Conservation (phyloP, 1,140 invertebrate species). For the Neodiprion virginianus region DNA sequence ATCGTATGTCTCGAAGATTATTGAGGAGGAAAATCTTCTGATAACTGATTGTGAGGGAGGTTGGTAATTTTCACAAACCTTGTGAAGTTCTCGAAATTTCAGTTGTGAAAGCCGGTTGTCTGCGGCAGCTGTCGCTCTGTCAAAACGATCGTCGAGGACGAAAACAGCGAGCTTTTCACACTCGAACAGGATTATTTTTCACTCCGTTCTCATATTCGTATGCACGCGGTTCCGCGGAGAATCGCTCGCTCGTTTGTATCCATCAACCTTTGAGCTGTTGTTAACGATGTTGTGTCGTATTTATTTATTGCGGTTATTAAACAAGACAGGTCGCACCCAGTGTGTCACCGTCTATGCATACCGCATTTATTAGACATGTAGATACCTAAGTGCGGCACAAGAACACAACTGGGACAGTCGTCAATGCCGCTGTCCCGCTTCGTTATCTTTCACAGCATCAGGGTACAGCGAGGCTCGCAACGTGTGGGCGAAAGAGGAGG, state of each 20-base stretch:
- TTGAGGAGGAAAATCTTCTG: too few species aligned
- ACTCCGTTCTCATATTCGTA: background rate
- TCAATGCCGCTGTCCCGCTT: background rate
- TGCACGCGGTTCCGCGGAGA: background rate
- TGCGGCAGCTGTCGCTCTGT: too few species aligned
- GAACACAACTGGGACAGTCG: background rate
- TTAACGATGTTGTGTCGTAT: background rate
- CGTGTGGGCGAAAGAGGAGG: too few species aligned
- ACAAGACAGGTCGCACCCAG: background rate
- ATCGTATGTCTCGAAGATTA: too few species aligned
- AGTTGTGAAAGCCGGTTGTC: too few species aligned
- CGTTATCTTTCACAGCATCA: too few species aligned
- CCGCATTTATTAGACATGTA: too few species aligned
- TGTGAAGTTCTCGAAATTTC: too few species aligned
- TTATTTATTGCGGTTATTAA: constrained; percentile 3
- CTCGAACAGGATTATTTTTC: background rate
- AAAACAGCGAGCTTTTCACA: background rate
- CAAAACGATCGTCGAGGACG: too few species aligned
- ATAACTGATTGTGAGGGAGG: too few species aligned
- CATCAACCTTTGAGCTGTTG: background rate
- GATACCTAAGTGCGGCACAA: background rate
- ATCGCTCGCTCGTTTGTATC: background rate
- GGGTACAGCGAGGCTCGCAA: too few species aligned
- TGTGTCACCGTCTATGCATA: background rate
- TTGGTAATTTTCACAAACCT: too few species aligned